Percentiles rank a stretch among this genome's conserved stretches.
Evolutionary conservation across 2,113 vertebrate genomes (phyloP).

Genomic region (Zingel zingel): DNA sequence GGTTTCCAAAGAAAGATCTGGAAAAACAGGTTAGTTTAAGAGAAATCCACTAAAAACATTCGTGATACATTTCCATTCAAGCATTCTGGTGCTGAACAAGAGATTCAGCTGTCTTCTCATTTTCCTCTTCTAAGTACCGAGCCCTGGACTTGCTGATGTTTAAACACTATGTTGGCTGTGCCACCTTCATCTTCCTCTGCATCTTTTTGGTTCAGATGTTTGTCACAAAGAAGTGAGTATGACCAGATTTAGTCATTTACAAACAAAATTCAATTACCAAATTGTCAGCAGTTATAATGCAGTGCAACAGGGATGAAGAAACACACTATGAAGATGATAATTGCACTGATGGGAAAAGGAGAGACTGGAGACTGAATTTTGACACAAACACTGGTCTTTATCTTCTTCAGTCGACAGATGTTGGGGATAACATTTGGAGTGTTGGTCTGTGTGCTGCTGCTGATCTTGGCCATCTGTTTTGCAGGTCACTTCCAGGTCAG

Average conservation of each 20-base stretch:
- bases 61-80: not conserved
- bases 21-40: slow-evolving; percentile 91
- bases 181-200: slow-evolving; percentile 90
- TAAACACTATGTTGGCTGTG: slow-evolving; percentile 91
- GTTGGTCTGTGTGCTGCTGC: slow-evolving; percentile 85
- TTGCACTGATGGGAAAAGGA: not conserved
- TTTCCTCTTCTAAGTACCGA: slow-evolving; percentile 87
- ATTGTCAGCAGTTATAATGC: not conserved
- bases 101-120: not conserved
- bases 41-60: not conserved
- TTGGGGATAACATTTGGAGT: slow-evolving; percentile 88
- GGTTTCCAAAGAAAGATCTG: slow-evolving; percentile 92
- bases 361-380: not conserved
- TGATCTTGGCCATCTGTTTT: slow-evolving; percentile 89
- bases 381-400: not conserved
- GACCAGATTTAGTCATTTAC: not conserved
- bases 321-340: not conserved
- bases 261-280: not conserved
- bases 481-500: slow-evolving; percentile 90
- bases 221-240: slow-evolving; percentile 88
- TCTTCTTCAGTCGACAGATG: slow-evolving; percentile 78
- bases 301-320: not conserved
- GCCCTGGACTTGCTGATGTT: slow-evolving; percentile 89
- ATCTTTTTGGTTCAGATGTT: slow-evolving; percentile 92
- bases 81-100: not conserved